A percentile compares a stretch with the other conserved stretches of the same genome.
phyloP scores from a whole-genome alignment of 2,113 vertebrate species.

The Delphinapterus leucas region DNA sequence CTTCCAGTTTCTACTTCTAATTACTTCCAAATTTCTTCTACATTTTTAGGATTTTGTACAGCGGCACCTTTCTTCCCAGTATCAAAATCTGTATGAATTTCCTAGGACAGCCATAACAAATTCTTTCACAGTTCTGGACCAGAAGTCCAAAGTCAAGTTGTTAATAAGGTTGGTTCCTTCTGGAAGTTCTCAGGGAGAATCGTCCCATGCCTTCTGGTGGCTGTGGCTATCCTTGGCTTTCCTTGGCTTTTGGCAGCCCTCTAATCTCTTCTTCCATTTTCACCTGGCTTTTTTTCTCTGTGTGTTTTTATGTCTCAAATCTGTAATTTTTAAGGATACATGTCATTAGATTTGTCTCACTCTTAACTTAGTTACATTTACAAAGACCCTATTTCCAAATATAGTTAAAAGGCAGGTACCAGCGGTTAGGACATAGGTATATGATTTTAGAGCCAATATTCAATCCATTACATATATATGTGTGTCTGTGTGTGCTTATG shows the following conservation, averaged over 20 bases:
- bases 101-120: neutral
- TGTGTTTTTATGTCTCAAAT: neutral
- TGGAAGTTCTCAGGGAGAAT: neutral
- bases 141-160: neutral
- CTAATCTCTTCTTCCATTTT: neutral
- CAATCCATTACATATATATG: neutral
- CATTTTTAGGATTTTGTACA: neutral
- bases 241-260: neutral
- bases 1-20: neutral
- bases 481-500: neutral
- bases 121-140: neutral
- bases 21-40: neutral
- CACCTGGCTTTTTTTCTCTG: neutral
- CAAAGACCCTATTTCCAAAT: neutral
- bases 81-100: neutral
- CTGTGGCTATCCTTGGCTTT: neutral
- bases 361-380: neutral
- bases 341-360: neutral
- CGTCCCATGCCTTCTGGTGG: neutral
- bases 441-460: neutral
- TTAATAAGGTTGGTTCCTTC: neutral
- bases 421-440: neutral
- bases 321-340: neutral
- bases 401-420: neutral
- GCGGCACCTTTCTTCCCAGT: neutral